phyloP scores from a whole-genome alignment of 2,888 invertebrate genomes.

The Gymnoscelis rufifasciata region DNA sequence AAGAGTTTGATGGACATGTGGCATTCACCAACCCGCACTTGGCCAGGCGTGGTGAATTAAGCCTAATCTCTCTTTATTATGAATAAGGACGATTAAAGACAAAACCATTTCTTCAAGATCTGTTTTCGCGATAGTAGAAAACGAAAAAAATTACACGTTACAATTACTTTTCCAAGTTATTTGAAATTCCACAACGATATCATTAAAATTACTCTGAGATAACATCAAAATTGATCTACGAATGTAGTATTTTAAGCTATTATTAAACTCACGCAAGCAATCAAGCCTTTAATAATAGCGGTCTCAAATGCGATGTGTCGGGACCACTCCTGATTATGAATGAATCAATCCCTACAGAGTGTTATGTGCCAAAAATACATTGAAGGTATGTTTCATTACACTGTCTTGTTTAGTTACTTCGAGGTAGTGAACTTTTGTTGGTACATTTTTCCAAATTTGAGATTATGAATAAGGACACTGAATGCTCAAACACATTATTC shows the following conservation, averaged over 20 bases:
- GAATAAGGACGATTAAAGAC: too few species aligned
- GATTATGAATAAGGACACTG: too few species aligned
- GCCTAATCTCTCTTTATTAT: too few species aligned
- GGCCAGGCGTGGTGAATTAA: too few species aligned
- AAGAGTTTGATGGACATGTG: too few species aligned
- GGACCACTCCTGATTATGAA: conserved; percentile 21
- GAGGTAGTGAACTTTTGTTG: not conserved
- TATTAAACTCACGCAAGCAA: conserved; percentile 26
- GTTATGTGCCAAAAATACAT: conserved; percentile 1
- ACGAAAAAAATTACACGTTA: too few species aligned
- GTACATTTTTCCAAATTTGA: too few species aligned
- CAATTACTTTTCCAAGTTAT: too few species aligned
- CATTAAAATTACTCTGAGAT: conserved; percentile 21
- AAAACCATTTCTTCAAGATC: too few species aligned
- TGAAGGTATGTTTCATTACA: not conserved
- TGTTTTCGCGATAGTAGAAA: too few species aligned
- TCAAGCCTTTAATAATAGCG: conserved; percentile 26
- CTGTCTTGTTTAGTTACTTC: not conserved
- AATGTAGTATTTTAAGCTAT: conserved; percentile 23
- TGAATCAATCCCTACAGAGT: conserved; percentile 15
- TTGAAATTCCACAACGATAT: not conserved
- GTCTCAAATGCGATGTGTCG: conserved; percentile 21
- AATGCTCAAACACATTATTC: too few species aligned
- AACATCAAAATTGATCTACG: conserved; percentile 24
- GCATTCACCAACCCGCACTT: too few species aligned